Evolutionary conservation across 1,140 invertebrate species (phyloP).

Genomic region (Ceratina calcarata): DNA sequence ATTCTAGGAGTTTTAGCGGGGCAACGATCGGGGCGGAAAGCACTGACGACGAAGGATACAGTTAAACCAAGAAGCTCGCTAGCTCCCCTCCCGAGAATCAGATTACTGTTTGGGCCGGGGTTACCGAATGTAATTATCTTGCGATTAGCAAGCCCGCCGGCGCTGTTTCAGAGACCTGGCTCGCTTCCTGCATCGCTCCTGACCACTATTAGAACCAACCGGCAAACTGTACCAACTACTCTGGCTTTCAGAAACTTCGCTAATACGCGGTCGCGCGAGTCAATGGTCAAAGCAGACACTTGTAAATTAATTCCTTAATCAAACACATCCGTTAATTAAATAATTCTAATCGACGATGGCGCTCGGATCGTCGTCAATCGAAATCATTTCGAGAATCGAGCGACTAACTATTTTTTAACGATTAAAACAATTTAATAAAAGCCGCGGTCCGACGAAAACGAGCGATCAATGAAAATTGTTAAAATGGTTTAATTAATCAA

Average conservation of each 20-base stretch:
- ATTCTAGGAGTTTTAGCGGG: constrained; percentile 3
- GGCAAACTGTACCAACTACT: constrained; percentile 35
- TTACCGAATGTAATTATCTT: constrained; percentile 58
- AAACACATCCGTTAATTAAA: not conserved
- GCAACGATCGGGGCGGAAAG: not conserved
- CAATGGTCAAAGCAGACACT: not conserved
- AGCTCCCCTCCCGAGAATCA: constrained; percentile 33
- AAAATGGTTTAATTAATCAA: constrained; percentile 62
- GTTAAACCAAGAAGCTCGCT: constrained; percentile 33
- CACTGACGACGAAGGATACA: constrained; percentile 10
- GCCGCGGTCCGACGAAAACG: not conserved
- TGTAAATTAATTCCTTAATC: not conserved
- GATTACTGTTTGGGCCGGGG: constrained; percentile 55
- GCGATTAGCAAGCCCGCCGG: constrained; percentile 51
- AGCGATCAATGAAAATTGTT: constrained; percentile 5
- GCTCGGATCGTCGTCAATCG: no score
- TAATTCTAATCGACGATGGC: not conserved
- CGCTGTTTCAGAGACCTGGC: not conserved
- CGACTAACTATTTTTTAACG: not conserved
- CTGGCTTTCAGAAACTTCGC: constrained; percentile 5
- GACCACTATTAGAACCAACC: constrained; percentile 52
- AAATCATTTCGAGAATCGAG: no score
- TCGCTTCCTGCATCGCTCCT: constrained; percentile 24
- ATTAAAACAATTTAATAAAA: not conserved
- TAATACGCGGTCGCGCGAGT: not conserved